Evolutionary conservation across 2,888 invertebrate genomes (phyloP), one percentile per base, ranked within the genome.

Genomic region (Stenichneumon culpator): DNA sequence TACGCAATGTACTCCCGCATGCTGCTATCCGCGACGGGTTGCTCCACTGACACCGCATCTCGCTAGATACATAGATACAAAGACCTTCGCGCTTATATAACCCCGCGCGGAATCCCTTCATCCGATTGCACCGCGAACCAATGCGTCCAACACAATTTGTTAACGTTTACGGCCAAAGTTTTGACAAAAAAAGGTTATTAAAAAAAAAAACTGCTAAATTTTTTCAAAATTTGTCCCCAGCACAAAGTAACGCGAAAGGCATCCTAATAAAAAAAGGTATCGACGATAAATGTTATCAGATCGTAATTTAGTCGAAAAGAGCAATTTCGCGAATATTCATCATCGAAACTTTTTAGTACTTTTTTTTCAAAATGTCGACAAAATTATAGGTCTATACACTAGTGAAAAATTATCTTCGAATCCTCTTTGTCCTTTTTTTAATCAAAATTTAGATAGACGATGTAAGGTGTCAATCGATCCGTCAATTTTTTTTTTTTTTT

Each of bases 1-100:
- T 94, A 93, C 90, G 93, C 93, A 93, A 94, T 86, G 25, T 82
- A 60, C 81, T 87, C 81, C 88, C 86, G 88, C 87, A 79, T 57
- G 82, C 72, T 73, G 60, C 68, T 50, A 1, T 28, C 57, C 22
- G 22, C 68, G 68, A 44, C 72, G 57, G 84, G 72, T 73, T 85
- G 87, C 81, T 86, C 87, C 82, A 89, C 87, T 89, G 86, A 89
- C 86, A 84, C 84, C 63, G 79, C 78, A 52, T 78, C 65, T 78
- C 82, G 22, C 68, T 52, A 81, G 25, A 86, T 86, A 85, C 80
- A 86, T 86, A 82, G 75, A 67, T 82, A 75, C 69, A 82, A 77
- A 73, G 47, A 32, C 14, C 54, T 63, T 63, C 50, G 54, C 73
- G 19, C 44, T 86, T 86, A 86, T 68, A 77, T 86, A 86, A 86